These are phyloP conservation scores for Adoxophyes honmai DNA, from an alignment of 1,140 invertebrate species.

Conservation along the genomic window DNA sequence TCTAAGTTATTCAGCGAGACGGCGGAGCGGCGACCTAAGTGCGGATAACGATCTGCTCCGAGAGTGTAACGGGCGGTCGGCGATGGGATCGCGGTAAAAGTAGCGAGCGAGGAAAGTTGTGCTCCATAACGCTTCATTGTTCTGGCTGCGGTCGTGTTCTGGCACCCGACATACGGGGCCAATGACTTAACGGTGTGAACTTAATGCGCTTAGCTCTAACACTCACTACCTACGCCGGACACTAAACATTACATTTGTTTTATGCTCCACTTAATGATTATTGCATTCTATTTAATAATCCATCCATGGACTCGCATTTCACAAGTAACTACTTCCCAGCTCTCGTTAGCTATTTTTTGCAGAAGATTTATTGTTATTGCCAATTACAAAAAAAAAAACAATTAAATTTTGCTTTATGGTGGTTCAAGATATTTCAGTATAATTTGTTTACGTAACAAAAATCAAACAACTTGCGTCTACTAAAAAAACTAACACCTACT, in stretches of 20 bases:
- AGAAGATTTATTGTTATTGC: no score
- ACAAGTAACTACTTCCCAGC: no score
- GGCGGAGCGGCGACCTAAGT: conserved; percentile 36
- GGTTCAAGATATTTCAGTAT: no score
- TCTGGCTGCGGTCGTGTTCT: conserved; percentile 15
- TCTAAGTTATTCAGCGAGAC: conserved; percentile 50
- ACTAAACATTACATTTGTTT: background rate
- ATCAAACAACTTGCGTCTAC: no score
- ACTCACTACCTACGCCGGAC: background rate
- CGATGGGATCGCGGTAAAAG: conserved; percentile 29
- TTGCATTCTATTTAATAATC: no score
- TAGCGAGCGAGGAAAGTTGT: conserved; percentile 17
- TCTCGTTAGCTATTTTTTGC: no score
- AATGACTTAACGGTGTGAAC: conserved; percentile 8
- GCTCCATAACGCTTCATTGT: conserved; percentile 22
- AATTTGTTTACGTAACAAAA: no score
- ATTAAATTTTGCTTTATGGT: no score
- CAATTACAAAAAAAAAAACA: no score
- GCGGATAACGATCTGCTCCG: conserved; percentile 45
- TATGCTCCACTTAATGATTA: background rate
- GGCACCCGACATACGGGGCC: background rate
- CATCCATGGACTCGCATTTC: no score
- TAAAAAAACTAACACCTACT: no score
- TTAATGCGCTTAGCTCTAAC: background rate
- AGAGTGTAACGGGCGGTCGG: conserved; percentile 23